Evolutionary conservation across 2,113 vertebrate genomes (phyloP).

Genomic region (Sigmodon hispidus): DNA sequence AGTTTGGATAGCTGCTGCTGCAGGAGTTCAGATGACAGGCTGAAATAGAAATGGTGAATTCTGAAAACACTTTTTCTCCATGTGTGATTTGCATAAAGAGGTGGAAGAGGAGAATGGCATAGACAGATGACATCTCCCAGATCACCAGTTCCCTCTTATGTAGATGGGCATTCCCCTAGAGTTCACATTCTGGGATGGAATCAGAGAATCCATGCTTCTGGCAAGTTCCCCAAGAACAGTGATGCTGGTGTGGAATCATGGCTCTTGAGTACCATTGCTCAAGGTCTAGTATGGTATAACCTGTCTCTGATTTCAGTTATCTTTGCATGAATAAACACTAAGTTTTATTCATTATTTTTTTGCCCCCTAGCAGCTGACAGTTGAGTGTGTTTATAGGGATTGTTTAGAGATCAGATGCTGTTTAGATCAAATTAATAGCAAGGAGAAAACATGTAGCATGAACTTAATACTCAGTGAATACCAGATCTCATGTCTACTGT

Average conservation of each 20-base stretch:
- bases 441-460: not conserved
- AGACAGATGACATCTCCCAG: not conserved
- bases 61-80: not conserved
- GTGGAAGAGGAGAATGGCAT: too few relatives aligned
- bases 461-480: too few relatives aligned
- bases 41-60: constrained; percentile 8
- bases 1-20: not conserved
- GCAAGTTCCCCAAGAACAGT: not conserved
- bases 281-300: not conserved
- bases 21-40: not conserved
- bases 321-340: not conserved
- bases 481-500: not conserved
- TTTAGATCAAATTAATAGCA: constrained; percentile 9
- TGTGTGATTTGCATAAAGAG: not conserved
- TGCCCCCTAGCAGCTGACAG: not conserved
- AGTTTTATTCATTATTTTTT: constrained; percentile 7
- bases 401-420: not conserved
- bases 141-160: not conserved
- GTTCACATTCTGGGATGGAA: not conserved
- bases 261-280: not conserved
- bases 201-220: not conserved
- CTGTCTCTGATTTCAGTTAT: not conserved
- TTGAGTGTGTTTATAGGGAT: not conserved
- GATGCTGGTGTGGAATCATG: too few relatives aligned
- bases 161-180: not conserved